Evolutionary conservation across 92 coral and sea anemone genomes (phyloP).

Genomic region (Micromussa lordhowensis): DNA sequence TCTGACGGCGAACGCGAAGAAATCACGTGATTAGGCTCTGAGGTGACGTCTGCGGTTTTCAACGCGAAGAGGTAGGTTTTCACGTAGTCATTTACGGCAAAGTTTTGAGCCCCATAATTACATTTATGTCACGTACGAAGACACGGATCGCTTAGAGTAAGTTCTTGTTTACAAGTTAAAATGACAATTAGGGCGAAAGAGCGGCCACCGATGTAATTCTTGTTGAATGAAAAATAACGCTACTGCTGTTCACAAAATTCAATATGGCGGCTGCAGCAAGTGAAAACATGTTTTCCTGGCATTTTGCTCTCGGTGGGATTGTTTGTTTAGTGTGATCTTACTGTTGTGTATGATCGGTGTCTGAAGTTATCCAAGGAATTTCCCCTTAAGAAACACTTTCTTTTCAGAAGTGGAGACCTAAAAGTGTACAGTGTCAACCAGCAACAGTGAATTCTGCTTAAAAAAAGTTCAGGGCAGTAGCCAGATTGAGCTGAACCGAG

Average conservation of each 20-base stretch:
- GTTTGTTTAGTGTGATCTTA: background rate
- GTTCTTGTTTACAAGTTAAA: background rate
- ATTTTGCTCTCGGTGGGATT: background rate
- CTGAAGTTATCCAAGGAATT: background rate
- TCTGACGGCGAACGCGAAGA: background rate
- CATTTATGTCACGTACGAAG: background rate
- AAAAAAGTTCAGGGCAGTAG: too few relatives aligned
- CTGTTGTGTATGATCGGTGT: conserved; percentile 29
- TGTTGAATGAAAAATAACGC: background rate
- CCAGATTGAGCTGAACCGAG: too few relatives aligned
- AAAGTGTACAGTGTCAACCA: too few relatives aligned
- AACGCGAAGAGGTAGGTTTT: background rate
- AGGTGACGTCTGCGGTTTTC: background rate
- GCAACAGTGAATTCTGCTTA: too few relatives aligned
- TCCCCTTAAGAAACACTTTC: too few relatives aligned
- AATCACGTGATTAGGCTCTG: background rate
- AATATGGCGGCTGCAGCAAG: conserved; percentile 30
- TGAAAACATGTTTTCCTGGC: conserved; percentile 6
- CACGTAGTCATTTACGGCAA: background rate
- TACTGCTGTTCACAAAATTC: conserved; percentile 19
- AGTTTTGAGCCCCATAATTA: background rate
- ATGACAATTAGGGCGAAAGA: background rate
- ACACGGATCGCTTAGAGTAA: too few relatives aligned
- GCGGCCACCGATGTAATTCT: background rate
- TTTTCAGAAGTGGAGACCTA: too few relatives aligned